A percentile compares a stretch with the other conserved stretches of the same genome.
Conservation (phyloP, 2,888 invertebrate species). For the Ariolimax columbianus region DNA sequence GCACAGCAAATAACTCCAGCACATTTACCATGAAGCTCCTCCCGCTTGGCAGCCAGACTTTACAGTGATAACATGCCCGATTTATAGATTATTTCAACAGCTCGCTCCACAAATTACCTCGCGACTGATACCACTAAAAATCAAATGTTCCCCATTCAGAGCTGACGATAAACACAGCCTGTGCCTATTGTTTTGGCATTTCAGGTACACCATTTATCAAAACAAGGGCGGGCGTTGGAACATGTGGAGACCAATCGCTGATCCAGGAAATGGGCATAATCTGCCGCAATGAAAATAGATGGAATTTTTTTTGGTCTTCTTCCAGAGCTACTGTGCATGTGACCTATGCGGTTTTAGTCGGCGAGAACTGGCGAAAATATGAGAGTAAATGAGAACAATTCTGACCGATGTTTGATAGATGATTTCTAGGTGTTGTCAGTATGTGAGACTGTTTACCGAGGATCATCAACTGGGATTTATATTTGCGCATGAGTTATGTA, state of each 20-base stretch:
- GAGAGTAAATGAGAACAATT: neutral
- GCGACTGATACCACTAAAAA: slow-evolving; percentile 43
- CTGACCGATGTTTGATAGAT: slow-evolving; percentile 13
- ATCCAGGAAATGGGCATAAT: slow-evolving; percentile 43
- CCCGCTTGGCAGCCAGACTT: slow-evolving; percentile 8
- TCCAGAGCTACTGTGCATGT: neutral
- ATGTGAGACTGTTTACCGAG: neutral
- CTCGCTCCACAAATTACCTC: slow-evolving; percentile 31
- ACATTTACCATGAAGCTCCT: neutral
- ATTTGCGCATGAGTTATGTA: neutral
- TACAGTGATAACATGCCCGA: slow-evolving; percentile 1
- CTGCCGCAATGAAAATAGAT: slow-evolving; percentile 45
- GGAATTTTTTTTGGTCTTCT: neutral
- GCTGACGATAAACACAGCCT: slow-evolving; percentile 44
- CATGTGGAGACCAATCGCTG: slow-evolving; percentile 33
- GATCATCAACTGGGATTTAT: neutral
- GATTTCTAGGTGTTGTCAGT: slow-evolving; percentile 4
- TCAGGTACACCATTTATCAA: slow-evolving; percentile 41
- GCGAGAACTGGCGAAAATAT: neutral
- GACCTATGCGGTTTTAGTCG: neutral
- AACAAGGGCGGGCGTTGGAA: slow-evolving; percentile 32
- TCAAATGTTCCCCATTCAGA: slow-evolving; percentile 22
- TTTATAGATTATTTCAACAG: slow-evolving; percentile 39
- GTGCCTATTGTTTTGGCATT: slow-evolving; percentile 49
- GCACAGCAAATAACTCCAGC: neutral